A percentile compares a stretch with the other conserved stretches of the same genome.
Evolutionary conservation across 2,113 vertebrate genomes (phyloP).

Genomic region (Cepphus grylle): DNA sequence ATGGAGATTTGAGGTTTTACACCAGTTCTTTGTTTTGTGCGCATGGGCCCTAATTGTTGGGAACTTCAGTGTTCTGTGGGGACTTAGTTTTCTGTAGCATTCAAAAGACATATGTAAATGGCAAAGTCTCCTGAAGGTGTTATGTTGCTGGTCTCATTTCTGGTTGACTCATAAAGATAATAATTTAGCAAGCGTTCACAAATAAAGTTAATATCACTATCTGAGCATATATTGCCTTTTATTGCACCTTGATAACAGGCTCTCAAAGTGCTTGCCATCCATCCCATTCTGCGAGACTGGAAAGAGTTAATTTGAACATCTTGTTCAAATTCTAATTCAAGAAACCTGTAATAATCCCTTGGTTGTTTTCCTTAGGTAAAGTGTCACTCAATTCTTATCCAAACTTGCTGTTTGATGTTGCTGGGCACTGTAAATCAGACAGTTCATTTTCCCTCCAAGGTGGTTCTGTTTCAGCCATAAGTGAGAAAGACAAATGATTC

Average conservation of each 20-base stretch:
- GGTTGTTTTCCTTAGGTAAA: background rate
- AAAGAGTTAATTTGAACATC: background rate
- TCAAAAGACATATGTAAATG: background rate
- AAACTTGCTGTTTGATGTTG: background rate
- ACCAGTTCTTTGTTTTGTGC: background rate
- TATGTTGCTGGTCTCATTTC: background rate
- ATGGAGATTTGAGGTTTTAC: background rate
- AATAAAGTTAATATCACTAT: background rate
- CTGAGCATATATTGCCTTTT: background rate
- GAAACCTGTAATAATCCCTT: background rate
- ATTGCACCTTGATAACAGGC: background rate
- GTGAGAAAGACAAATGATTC: constrained; percentile 20
- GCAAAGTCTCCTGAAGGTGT: background rate
- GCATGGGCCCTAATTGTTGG: background rate
- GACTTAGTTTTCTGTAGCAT: background rate
- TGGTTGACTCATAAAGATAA: background rate
- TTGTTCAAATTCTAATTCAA: background rate
- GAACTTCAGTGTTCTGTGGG: background rate
- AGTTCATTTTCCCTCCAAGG: background rate
- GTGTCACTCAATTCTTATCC: background rate
- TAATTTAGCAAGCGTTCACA: background rate
- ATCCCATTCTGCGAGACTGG: background rate
- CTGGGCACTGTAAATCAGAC: background rate
- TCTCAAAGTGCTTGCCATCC: background rate
- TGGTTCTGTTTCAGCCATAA: constrained; percentile 7